Percentiles rank a stretch among this genome's conserved stretches.
phyloP scores from a whole-genome alignment of 2,113 vertebrate species.

The Oceanites oceanicus region DNA sequence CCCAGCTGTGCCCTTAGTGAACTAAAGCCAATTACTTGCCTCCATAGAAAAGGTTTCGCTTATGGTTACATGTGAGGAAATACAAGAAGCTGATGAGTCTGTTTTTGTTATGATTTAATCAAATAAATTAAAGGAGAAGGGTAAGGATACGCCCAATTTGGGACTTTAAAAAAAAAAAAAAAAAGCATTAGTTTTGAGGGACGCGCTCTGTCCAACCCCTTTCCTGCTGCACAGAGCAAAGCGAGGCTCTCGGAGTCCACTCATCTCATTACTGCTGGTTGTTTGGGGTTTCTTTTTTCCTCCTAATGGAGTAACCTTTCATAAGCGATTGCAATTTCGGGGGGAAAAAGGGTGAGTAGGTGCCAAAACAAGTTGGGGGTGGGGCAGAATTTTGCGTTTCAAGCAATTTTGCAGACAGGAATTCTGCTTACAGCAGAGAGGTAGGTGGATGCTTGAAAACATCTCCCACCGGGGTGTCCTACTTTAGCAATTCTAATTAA shows the following conservation, averaged over 20 bases:
- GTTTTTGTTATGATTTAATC: constrained; percentile 56
- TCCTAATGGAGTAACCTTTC: neutral
- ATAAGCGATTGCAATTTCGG: neutral
- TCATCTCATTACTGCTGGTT: neutral
- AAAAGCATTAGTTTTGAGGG: neutral
- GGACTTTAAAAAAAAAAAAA: neutral
- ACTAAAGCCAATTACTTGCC: neutral
- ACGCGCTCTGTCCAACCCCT: neutral
- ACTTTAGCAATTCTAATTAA: constrained; percentile 62
- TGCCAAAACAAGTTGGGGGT: neutral
- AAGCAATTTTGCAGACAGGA: constrained; percentile 17
- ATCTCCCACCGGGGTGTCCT: constrained; percentile 14
- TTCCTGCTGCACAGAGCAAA: neutral
- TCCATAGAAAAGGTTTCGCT: neutral
- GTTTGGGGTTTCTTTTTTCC: constrained; percentile 27
- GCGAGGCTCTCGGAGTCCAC: neutral
- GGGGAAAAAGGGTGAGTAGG: neutral
- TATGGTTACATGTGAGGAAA: constrained; percentile 1
- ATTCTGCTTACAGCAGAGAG: constrained; percentile 25
- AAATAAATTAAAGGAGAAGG: constrained; percentile 60
- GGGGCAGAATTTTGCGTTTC: constrained; percentile 34
- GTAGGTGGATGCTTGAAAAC: constrained; percentile 42
- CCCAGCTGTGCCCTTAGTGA: neutral
- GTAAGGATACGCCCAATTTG: constrained; percentile 20
- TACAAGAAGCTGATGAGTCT: neutral